Evolutionary conservation across 1,140 invertebrate genomes (phyloP), one percentile per base, ranked within the genome.

Genomic region (Leptopilina clavipes): DNA sequence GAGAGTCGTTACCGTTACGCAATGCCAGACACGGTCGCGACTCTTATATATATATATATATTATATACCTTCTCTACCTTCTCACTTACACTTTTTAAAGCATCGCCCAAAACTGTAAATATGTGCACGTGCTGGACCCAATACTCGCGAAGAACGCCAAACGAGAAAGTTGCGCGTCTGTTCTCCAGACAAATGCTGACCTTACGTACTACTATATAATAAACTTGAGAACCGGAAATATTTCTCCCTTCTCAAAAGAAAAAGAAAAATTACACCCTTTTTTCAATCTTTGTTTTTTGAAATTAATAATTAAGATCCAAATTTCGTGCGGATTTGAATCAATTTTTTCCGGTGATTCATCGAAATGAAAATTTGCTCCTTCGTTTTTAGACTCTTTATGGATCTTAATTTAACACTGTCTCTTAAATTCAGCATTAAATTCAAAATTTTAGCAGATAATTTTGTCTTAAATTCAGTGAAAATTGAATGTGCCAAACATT

Each of bases 1-100:
- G 88, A 90, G 89, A 90, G 89, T 89, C 82, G 85, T 89, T 88
- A 87, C 88, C 89, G 89, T 89, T 89, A 89, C 85, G 88, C 87
- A 90, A 90, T 86, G 82, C 74, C 80, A 80, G 79, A 80, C 78
- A 79, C 79, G 77, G 77, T 77, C 79, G 43, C 79, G 43, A 75
- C 76, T 82, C 80, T 77, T 79, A 81, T 80, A 80, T 76, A 79
- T 81, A 79, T 77, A 75, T 74, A 76, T 78, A 79, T 56, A n/a
- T n/a, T n/a, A n/a, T n/a, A 40, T 40, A 8, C 37, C n/a, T n/a
- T n/a, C n/a, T n/a, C n/a, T n/a, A 72, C 74, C 75, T 65, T 52
- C 45, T 54, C 56, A 78, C 76, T 65, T 45, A 65, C 70, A 48
- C 22, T 75, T 54, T 71, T 37, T 40, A 40, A 70, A 70, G 71